Conservation (phyloP, 2,113 vertebrate genomes). For the Microtus pennsylvanicus region DNA sequence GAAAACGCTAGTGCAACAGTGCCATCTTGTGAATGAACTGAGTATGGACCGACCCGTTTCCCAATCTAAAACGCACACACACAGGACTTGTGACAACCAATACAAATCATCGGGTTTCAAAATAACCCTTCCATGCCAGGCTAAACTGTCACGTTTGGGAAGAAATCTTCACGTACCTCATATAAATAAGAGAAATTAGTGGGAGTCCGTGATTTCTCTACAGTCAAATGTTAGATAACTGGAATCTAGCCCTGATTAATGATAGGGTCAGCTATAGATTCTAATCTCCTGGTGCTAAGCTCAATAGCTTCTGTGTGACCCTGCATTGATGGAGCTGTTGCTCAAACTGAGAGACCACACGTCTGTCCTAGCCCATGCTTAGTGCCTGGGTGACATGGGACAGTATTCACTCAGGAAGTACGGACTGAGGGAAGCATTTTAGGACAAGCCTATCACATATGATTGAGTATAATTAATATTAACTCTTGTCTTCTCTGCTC, state of each 20-base stretch:
- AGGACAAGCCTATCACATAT: not conserved
- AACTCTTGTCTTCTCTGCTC: not conserved
- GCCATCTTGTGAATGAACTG: constrained; percentile 78
- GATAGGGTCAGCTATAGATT: not conserved
- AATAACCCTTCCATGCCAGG: not conserved
- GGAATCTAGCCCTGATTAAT: not conserved
- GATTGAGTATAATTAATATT: not conserved
- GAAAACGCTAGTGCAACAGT: constrained; percentile 62
- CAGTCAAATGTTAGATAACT: not conserved
- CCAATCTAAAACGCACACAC: not conserved
- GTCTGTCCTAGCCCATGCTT: not conserved
- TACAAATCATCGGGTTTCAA: not conserved
- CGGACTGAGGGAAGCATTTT: not conserved
- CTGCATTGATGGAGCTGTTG: not conserved
- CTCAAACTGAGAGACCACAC: not conserved
- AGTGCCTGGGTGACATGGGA: not conserved
- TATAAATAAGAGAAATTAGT: constrained; percentile 32
- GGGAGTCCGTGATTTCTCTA: constrained; percentile 1
- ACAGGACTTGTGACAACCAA: not conserved
- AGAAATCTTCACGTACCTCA: not conserved
- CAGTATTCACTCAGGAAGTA: not conserved
- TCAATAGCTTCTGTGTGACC: not conserved
- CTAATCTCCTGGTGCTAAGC: not conserved
- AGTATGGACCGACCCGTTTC: not conserved
- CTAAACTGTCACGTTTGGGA: not conserved